Percentiles rank a stretch among this genome's conserved stretches.
Conservation (phyloP, 2,797 vertebrate species). For the Liasis olivaceus region DNA sequence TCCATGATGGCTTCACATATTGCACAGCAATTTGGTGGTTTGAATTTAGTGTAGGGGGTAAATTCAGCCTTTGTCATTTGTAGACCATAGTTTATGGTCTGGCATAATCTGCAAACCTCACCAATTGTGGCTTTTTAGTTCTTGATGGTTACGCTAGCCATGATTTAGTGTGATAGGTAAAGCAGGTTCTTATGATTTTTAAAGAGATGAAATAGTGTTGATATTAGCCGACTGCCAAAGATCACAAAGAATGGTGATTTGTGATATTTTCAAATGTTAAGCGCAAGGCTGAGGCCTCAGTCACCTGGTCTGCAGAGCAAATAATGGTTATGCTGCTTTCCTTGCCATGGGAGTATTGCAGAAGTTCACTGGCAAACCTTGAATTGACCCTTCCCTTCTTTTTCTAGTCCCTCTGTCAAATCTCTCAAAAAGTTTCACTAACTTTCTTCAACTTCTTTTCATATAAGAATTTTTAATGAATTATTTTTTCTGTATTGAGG, state of each 20-base stretch:
- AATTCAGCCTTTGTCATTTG: background rate
- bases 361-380: background rate
- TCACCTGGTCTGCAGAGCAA: background rate
- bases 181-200: background rate
- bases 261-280: background rate
- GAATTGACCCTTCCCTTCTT: background rate
- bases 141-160: background rate
- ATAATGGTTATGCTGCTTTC: background rate
- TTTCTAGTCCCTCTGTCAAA: background rate
- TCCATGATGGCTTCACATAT: background rate
- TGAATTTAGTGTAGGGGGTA: too few relatives aligned
- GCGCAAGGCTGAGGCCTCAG: background rate
- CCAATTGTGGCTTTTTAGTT: background rate
- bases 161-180: background rate
- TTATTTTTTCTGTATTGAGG: background rate
- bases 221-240: background rate
- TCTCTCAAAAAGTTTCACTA: background rate
- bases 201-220: background rate
- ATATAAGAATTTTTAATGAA: background rate
- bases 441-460: background rate
- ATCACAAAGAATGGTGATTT: background rate
- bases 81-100: background rate
- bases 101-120: background rate
- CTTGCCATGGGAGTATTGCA: background rate
- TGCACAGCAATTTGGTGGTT: too few relatives aligned